These are phyloP conservation scores for Berghia stephanieae DNA, from an alignment of 1,140 invertebrate genomes.

Conservation along the genomic window DNA sequence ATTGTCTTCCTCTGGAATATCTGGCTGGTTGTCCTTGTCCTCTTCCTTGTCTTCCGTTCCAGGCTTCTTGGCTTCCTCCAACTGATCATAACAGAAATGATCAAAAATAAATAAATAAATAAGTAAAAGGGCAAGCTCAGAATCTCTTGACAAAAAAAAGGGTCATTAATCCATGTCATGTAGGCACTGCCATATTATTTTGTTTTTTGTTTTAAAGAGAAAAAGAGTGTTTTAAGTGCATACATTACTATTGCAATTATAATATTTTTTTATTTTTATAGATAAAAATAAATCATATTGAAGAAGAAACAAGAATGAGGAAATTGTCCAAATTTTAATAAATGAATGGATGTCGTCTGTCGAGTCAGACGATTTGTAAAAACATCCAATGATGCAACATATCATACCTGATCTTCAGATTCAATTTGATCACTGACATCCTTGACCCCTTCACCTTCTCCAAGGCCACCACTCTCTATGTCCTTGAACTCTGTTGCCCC, in stretches of 20 bases:
- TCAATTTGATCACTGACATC: conserved; percentile 95
- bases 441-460: conserved; percentile 89
- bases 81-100: conserved; percentile 64
- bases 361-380: not conserved
- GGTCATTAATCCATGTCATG: no score
- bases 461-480: conserved; percentile 79
- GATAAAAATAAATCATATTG: not conserved
- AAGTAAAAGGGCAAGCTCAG: not conserved
- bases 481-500: conserved; percentile 69
- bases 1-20: conserved; percentile 83
- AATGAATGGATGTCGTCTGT: not conserved
- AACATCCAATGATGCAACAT: not conserved
- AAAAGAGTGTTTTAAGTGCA: no score
- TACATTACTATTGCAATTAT: no score
- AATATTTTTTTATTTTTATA: no score
- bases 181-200: no score
- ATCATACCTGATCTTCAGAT: conserved; percentile 81
- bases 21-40: conserved; percentile 61
- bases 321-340: not conserved
- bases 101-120: not conserved
- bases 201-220: no score
- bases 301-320: not conserved
- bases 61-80: conserved; percentile 85
- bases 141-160: no score
- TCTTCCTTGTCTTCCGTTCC: conserved; percentile 74